Percentiles rank a stretch among this genome's conserved stretches.
Conservation (phyloP, 2,113 vertebrate species). For the Galemys pyrenaicus region DNA sequence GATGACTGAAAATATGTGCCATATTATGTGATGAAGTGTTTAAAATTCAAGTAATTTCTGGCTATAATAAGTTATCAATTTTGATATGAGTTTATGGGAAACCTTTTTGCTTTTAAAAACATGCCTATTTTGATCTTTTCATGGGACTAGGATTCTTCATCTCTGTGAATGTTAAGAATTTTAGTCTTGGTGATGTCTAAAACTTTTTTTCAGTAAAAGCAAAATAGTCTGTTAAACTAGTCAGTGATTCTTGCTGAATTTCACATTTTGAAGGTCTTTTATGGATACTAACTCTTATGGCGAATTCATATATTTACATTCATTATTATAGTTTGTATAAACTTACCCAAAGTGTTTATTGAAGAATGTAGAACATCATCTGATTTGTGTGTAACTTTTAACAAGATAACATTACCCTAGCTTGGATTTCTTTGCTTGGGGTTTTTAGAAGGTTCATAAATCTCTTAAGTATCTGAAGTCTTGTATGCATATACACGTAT, state of each 20-base stretch:
- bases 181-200: not conserved
- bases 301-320: not conserved
- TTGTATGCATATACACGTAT: not conserved
- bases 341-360: not conserved
- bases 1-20: not conserved
- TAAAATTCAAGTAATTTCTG: slow-evolving; percentile 44
- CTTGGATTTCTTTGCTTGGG: not conserved
- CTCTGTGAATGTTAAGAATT: slow-evolving; percentile 10
- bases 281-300: not conserved
- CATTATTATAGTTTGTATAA: not conserved
- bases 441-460: not conserved
- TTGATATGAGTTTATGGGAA: not conserved
- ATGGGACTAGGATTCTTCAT: not conserved
- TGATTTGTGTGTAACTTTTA: not conserved
- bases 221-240: not conserved
- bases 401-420: not conserved
- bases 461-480: not conserved
- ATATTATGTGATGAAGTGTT: slow-evolving; percentile 4
- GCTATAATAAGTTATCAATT: not conserved
- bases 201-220: not conserved
- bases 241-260: slow-evolving; percentile 4
- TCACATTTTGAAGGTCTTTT: not conserved
- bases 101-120: not conserved
- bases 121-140: slow-evolving; percentile 3
- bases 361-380: not conserved